These are phyloP conservation scores for Mungos mungo DNA, from an alignment of 2,113 vertebrate species.

Conservation along the genomic window DNA sequence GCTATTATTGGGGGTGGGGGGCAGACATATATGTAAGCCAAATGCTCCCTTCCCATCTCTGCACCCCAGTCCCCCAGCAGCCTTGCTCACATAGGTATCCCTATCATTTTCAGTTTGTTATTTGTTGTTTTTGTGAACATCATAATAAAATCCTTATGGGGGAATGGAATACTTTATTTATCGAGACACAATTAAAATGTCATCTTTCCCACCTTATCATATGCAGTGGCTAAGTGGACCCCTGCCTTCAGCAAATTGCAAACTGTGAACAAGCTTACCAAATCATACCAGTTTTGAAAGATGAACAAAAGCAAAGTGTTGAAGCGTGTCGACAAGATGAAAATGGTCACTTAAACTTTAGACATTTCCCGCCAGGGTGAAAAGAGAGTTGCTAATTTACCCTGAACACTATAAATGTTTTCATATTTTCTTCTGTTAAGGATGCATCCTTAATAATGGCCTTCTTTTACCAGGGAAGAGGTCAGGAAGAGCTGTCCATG, in stretches of 20 bases:
- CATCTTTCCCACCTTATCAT: neutral
- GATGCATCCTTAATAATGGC: neutral
- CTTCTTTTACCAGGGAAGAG: neutral
- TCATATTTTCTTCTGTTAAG: neutral
- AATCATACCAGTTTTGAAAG: neutral
- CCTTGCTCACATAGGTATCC: neutral
- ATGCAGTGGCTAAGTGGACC: neutral
- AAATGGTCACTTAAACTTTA: slow-evolving; percentile 42
- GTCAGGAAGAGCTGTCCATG: neutral
- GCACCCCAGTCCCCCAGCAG: neutral
- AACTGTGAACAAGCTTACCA: neutral
- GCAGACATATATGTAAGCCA: neutral
- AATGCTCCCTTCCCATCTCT: neutral
- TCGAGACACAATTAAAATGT: neutral
- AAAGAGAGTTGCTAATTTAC: slow-evolving; percentile 36
- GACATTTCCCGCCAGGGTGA: neutral
- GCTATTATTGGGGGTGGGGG: neutral
- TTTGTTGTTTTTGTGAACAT: neutral
- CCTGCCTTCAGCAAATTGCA: slow-evolving; percentile 9
- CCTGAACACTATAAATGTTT: neutral
- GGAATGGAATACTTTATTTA: neutral
- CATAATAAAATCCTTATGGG: neutral
- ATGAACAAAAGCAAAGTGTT: slow-evolving; percentile 1
- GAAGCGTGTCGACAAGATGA: slow-evolving; percentile 54
- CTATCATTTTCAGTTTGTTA: neutral